Evolutionary conservation across 2,113 vertebrate genomes (phyloP).

Genomic region (Loxodonta africana): DNA sequence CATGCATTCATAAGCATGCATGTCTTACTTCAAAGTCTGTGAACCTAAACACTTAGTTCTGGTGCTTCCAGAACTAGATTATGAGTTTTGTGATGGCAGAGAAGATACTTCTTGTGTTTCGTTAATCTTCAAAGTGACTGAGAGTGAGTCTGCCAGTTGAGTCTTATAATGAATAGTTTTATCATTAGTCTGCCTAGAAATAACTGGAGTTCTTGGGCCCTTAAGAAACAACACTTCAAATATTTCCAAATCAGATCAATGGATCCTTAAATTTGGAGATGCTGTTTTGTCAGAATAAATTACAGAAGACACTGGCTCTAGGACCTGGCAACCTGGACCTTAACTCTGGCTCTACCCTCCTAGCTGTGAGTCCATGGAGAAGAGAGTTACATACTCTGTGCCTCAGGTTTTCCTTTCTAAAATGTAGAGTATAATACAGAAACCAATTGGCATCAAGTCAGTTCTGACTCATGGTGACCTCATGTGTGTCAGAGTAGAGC

Average conservation of each 20-base stretch:
- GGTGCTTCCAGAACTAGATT: not conserved
- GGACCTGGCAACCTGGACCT: not conserved
- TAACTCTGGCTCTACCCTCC: not conserved
- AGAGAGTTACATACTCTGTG: not conserved
- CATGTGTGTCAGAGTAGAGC: not conserved
- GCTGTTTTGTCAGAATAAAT: not conserved
- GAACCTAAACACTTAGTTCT: not conserved
- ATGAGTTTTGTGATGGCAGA: not conserved
- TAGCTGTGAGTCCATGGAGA: not conserved
- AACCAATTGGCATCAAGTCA: not conserved
- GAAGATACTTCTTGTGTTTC: not conserved
- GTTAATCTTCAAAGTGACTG: not conserved
- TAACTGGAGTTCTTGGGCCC: not conserved
- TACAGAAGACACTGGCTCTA: not conserved
- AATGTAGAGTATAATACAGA: not conserved
- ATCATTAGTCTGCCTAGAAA: not conserved
- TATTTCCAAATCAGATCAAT: not conserved
- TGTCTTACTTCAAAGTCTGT: not conserved
- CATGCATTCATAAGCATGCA: not conserved
- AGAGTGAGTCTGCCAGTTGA: not conserved
- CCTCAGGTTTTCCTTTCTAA: not conserved
- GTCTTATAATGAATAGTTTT: not conserved
- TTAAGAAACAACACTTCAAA: not conserved
- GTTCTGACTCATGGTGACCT: not conserved
- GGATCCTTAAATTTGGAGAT: not conserved